These are phyloP conservation scores for Caenorhabditis parvicauda DNA, from an alignment of 2,888 invertebrate species.

Conservation along the genomic window DNA sequence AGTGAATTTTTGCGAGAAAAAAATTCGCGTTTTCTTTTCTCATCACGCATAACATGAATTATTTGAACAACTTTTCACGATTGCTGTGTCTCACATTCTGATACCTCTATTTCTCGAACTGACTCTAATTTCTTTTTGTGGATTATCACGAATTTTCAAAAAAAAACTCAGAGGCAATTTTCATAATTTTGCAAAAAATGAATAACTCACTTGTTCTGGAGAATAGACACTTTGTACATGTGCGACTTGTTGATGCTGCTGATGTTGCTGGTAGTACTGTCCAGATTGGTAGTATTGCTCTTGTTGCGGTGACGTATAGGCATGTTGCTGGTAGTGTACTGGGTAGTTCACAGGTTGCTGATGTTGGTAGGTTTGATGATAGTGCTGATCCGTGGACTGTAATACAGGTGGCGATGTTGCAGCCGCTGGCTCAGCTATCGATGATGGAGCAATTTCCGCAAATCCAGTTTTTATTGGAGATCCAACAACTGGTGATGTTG, in stretches of 20 bases:
- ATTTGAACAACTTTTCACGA: too few species aligned
- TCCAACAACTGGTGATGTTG: constrained; percentile 32
- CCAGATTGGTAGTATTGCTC: constrained; percentile 4
- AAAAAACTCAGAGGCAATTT: too few species aligned
- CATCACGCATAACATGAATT: too few species aligned
- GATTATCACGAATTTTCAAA: too few species aligned
- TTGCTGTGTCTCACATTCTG: constrained; percentile 4
- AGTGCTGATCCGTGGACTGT: too few species aligned
- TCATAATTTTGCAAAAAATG: too few species aligned
- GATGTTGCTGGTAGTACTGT: constrained; percentile 15
- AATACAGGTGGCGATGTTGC: constrained; percentile 5
- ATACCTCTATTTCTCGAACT: constrained; percentile 3
- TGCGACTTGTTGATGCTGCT: constrained; percentile 8
- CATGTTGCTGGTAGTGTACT: constrained; percentile 1
- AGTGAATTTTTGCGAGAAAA: too few species aligned
- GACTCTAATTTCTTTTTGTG: too few species aligned
- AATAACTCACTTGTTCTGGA: too few species aligned
- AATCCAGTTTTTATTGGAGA: constrained; percentile 12
- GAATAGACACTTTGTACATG: too few species aligned
- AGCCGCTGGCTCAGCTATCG: background rate
- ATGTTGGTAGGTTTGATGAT: constrained; percentile 13
- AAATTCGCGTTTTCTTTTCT: too few species aligned
- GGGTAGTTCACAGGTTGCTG: constrained; percentile 2
- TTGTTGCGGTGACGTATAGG: constrained; percentile 7
- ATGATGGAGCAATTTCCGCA: too few species aligned